Evolutionary conservation across 2,888 invertebrate genomes (phyloP), one percentile per base, ranked within the genome.

Genomic region (Epiblema foenella): DNA sequence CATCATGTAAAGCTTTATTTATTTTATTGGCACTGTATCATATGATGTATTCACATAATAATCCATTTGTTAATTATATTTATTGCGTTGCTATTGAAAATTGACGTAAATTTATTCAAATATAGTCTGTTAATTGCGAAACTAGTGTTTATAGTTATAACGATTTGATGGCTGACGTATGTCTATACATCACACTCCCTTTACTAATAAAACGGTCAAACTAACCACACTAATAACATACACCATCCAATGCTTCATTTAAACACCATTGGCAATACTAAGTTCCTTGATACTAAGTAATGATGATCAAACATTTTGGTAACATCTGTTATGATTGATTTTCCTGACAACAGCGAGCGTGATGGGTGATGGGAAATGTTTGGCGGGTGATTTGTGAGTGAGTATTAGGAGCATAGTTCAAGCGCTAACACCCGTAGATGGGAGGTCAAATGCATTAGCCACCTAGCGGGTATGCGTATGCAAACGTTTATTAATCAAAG

Each of bases 371-470:
- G 90, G 91, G 89, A 89, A 89, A 86, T 79, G 83, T 83, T 86
- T 84, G 79, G 80, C 75, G 85, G 85, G 88, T 90, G 89, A 92
- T 92, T 90, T 88, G 91, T 91, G 85, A 84, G 78, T 83, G 79
- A 85, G 85, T 89, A 89, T 91, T 90, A 90, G 82, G 89, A 90
- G 88, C 89, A 85, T 84, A 87, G 91, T 89, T 91, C 90, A 90
- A 88, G 86, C 77, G 87, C 86, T 91, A 90, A 89, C 90, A 89
- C 87, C 84, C 85, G 86, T 83, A 78, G 84, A 89, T 87, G 87
- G 79, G 86, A 79, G 92, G 93, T 93, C 92, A 91, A 90, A 90
- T 83, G 83, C 93, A 92, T 93, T 93, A 93, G 91, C 90, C 91
- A 91, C 91, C 90, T 90, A 91, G 89, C 88, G 90, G 87, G 89